Base-by-base conservation (phyloP, 2,888 invertebrate genomes). In the Cataglyphis cursor region DNA sequence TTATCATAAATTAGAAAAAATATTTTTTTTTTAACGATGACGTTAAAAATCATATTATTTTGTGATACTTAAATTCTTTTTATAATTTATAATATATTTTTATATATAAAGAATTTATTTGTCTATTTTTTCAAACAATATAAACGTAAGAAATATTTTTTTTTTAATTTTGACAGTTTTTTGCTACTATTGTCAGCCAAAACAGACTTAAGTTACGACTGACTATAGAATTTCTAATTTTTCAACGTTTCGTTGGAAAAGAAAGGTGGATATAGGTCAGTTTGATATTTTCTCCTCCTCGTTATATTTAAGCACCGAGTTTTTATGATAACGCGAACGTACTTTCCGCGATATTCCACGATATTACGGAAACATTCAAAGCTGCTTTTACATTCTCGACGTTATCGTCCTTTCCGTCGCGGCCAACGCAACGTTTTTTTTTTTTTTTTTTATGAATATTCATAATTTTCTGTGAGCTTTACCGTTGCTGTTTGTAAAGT, bases 381-480 rank as follows among this genome's bases (percentile, higher is more conserved):
- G 21, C 21, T 18, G 75, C 24, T 44, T 59, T 59, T 57, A 59
- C n/a, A 59, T 24, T 18, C 18, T 18, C 21, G 70, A 59, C 78
- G 78, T 78, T 78, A 78, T 78, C 78, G 57, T 12, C 31, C 41
- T 44, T 44, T 57, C 41, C 44, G 31, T 59, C 70, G 31, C 54
- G 41, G 24, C 76, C 41, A n/a, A 31, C 70, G 21, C 31, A 70
- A 31, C 8, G 57, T 38, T 41, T 24, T 24, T 24, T 38, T 41
- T 24, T 38, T 41, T 41, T 41, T 48, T 78, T 78, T 78, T 78
- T 78, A 70, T 70, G 72, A 35, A 80, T 59, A 80, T 61, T 80
- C 78, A 70, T 41, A 44, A 78, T 68, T 78, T 70, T 59, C 78
- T 15, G 51, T 12, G 66, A 44, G 28, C 44, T 76, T 41, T n/a